Percentiles rank a stretch among this genome's conserved stretches.
These are phyloP conservation scores for Triops cancriformis DNA, from an alignment of 1,140 invertebrate species.

Conservation along the genomic window DNA sequence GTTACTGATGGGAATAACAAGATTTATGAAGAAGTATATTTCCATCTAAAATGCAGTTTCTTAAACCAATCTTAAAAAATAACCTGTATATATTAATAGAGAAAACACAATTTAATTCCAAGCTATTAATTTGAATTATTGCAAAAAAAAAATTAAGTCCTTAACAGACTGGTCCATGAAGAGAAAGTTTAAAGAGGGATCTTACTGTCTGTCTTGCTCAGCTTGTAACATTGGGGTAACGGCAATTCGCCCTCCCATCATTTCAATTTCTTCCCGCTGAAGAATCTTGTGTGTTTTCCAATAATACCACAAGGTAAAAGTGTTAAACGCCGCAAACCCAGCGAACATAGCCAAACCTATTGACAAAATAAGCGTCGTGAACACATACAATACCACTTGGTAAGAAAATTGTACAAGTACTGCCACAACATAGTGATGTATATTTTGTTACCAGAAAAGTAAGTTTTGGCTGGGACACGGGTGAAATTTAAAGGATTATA, in stretches of 20 bases:
- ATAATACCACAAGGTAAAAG: conserved; percentile 49
- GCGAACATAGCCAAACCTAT: conserved; percentile 50
- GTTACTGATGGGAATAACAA: too few relatives aligned
- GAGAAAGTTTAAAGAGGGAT: background rate
- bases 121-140: too few relatives aligned
- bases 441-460: conserved; percentile 52
- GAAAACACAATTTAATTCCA: too few relatives aligned
- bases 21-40: too few relatives aligned
- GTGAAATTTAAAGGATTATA: conserved; percentile 63
- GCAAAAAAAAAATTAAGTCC: too few relatives aligned
- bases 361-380: too few relatives aligned
- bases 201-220: conserved; percentile 67
- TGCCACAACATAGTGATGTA: conserved; percentile 24
- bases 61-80: too few relatives aligned
- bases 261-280: conserved; percentile 54
- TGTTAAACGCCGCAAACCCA: conserved; percentile 51
- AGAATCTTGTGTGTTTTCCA: conserved; percentile 46
- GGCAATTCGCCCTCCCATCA: conserved; percentile 60
- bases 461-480: conserved; percentile 55
- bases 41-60: too few relatives aligned
- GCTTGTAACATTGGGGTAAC: conserved; percentile 65
- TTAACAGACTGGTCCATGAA: too few relatives aligned
- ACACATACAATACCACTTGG: conserved; percentile 28
- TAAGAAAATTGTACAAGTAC: background rate
- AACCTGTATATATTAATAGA: too few relatives aligned